These are phyloP conservation scores for Propithecus deckenii DNA, from an alignment of 2,797 vertebrate species.

Conservation along the genomic window DNA sequence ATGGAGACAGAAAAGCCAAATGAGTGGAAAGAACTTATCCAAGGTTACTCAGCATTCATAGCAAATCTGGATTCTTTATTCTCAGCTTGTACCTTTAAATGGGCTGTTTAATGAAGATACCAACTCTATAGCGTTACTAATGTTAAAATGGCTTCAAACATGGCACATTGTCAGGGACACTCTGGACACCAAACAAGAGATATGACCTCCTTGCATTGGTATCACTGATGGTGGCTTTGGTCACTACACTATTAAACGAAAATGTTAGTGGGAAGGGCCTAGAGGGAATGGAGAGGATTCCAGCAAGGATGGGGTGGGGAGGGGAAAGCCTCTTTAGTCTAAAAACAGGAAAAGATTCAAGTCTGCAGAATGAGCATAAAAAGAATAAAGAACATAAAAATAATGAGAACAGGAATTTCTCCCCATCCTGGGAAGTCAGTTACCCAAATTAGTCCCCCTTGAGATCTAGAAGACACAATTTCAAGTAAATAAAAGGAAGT, in stretches of 20 bases:
- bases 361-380: neutral
- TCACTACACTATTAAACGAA: neutral
- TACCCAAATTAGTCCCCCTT: neutral
- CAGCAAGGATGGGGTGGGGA: neutral
- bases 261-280: neutral
- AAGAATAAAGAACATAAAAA: neutral
- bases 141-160: conserved; percentile 15
- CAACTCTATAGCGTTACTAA: conserved; percentile 5
- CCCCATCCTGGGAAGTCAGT: neutral
- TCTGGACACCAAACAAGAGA: conserved; percentile 12
- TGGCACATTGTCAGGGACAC: neutral
- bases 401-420: neutral
- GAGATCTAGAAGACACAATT: conserved; percentile 13
- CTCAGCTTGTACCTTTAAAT: neutral
- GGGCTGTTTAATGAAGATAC: neutral
- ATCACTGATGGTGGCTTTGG: neutral
- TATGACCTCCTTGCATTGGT: neutral
- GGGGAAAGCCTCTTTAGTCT: conserved; percentile 11
- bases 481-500: conserved; percentile 50
- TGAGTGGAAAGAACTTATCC: neutral
- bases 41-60: conserved; percentile 11
- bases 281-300: neutral
- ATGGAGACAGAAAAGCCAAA: neutral
- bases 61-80: conserved; percentile 45
- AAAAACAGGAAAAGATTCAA: neutral